Percentiles rank a stretch among this genome's conserved stretches.
Evolutionary conservation across 1,140 invertebrate genomes (phyloP).

Genomic region (Drosophila seguyi): DNA sequence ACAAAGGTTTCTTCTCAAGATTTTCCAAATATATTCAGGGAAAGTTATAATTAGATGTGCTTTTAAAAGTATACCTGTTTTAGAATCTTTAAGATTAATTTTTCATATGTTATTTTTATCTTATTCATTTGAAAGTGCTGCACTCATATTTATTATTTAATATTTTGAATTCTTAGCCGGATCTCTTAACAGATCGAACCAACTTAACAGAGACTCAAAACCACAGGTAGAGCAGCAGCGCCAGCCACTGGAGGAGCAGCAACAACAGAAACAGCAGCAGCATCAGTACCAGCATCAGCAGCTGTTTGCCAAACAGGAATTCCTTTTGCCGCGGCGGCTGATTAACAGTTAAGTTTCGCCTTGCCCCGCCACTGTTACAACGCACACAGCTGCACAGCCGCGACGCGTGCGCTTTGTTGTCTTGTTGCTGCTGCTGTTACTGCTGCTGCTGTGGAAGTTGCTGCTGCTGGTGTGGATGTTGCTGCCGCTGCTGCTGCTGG

Average conservation of each 20-base stretch:
- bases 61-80: too few species aligned
- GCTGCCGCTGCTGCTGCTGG: slow-evolving; percentile 33
- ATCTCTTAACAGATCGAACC: slow-evolving; percentile 19
- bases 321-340: slow-evolving; percentile 28
- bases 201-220: slow-evolving; percentile 25
- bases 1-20: not conserved
- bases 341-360: slow-evolving; percentile 59
- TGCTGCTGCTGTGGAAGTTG: slow-evolving; percentile 35
- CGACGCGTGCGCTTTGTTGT: slow-evolving; percentile 73
- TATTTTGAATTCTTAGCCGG: not conserved
- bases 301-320: slow-evolving; percentile 54
- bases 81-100: not conserved
- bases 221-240: slow-evolving; percentile 1
- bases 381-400: slow-evolving; percentile 18
- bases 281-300: slow-evolving; percentile 24
- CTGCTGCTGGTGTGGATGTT: slow-evolving; percentile 17
- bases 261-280: not conserved
- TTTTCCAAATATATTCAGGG: not conserved
- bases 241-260: not conserved
- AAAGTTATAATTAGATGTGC: not conserved
- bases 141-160: too few species aligned
- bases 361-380: slow-evolving; percentile 36
- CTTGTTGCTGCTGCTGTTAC: slow-evolving; percentile 39
- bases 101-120: not conserved
- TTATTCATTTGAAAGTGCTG: not conserved